A percentile compares a stretch with the other conserved stretches of the same genome.
phyloP scores from a whole-genome alignment of 2,888 invertebrate species.

The Xylota sylvarum region DNA sequence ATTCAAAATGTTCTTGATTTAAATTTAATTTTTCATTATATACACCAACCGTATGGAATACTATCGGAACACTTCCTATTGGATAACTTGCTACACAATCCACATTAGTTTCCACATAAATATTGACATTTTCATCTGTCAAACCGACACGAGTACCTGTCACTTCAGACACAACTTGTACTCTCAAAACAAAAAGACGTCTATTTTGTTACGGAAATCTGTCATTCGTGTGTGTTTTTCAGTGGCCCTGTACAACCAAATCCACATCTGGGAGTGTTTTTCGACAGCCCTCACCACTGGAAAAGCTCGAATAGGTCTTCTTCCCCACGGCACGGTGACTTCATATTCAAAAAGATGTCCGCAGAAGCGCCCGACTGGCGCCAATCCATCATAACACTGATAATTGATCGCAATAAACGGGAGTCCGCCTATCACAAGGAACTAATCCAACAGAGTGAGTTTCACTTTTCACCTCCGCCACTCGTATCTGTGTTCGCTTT shows the following conservation, averaged over 20 bases:
- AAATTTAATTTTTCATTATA: neutral
- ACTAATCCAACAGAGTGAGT: slow-evolving; percentile 93
- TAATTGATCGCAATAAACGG: slow-evolving; percentile 90
- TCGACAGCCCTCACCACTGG: slow-evolving; percentile 11
- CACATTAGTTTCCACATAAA: slow-evolving; percentile 51
- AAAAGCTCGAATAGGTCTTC: neutral
- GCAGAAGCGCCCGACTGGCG: slow-evolving; percentile 87
- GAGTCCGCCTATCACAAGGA: slow-evolving; percentile 92
- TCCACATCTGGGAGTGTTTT: slow-evolving; percentile 56
- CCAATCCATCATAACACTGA: slow-evolving; percentile 88
- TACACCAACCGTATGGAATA: neutral
- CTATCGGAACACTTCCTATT: slow-evolving; percentile 1
- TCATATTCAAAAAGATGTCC: slow-evolving; percentile 79
- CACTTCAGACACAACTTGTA: slow-evolving; percentile 50
- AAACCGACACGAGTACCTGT: slow-evolving; percentile 40
- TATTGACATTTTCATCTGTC: slow-evolving; percentile 65
- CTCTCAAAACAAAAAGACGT: slow-evolving; percentile 72
- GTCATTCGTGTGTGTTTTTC: slow-evolving; percentile 71
- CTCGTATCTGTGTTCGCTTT: slow-evolving; percentile 20
- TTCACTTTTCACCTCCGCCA: slow-evolving; percentile 45
- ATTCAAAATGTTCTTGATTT: too few species aligned
- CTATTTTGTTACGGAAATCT: slow-evolving; percentile 59
- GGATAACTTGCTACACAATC: slow-evolving; percentile 3
- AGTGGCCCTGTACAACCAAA: slow-evolving; percentile 41
- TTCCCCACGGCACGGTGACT: slow-evolving; percentile 25